phyloP scores from a whole-genome alignment of 2,888 invertebrate species.

The Cephonodes hylas region DNA sequence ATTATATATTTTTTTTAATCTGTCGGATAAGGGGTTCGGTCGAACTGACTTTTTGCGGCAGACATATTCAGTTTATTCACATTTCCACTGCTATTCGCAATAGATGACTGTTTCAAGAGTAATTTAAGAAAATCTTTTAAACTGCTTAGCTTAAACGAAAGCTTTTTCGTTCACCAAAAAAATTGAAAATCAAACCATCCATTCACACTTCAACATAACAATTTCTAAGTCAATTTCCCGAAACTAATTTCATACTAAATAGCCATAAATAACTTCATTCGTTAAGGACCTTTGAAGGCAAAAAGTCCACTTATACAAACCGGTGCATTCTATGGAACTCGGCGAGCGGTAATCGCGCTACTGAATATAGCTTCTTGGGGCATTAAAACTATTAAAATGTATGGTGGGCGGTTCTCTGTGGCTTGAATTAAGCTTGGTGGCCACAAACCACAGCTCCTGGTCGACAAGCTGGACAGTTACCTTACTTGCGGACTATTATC shows the following conservation, averaged over 20 bases:
- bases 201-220: neutral
- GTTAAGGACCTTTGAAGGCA: conserved; percentile 16
- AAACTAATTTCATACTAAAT: neutral
- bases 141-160: no score
- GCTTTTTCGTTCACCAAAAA: no score
- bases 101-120: no score
- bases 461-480: conserved; percentile 56
- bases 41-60: no score
- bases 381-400: conserved; percentile 75
- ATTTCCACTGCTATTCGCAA: no score
- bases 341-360: conserved; percentile 27
- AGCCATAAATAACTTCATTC: neutral
- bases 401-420: conserved; percentile 58
- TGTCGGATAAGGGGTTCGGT: no score
- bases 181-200: no score
- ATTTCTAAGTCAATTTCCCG: neutral
- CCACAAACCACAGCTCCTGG: conserved; percentile 77
- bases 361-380: conserved; percentile 48
- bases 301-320: conserved; percentile 15
- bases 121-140: no score
- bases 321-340: conserved; percentile 30
- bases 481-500: conserved; percentile 40
- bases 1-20: no score
- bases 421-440: conserved; percentile 60
- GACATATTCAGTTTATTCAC: no score